Percentiles rank a stretch among this genome's conserved stretches.
These are phyloP conservation scores for Chitala chitala DNA, from an alignment of 2,113 vertebrate species.

Conservation along the genomic window DNA sequence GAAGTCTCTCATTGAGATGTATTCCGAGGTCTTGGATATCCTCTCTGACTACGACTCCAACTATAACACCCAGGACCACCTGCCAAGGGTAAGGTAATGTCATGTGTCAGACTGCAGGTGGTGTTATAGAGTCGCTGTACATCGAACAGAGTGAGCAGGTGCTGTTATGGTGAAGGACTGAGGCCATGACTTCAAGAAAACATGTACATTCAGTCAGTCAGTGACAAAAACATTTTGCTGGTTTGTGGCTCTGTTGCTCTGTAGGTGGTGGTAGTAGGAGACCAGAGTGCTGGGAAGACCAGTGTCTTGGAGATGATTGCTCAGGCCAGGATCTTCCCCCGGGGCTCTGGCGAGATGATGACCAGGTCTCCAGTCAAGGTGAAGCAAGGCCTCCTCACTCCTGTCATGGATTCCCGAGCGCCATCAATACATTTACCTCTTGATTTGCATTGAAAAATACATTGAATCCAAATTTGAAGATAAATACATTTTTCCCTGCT, in stretches of 20 bases:
- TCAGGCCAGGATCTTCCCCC: conserved; percentile 93
- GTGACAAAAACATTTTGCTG: too few relatives aligned
- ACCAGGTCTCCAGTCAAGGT: conserved; percentile 97
- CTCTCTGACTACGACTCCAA: conserved; percentile 97
- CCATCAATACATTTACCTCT: too few relatives aligned
- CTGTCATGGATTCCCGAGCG: background rate
- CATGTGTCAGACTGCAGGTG: background rate
- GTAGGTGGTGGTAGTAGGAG: conserved; percentile 96
- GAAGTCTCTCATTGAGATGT: conserved; percentile 98
- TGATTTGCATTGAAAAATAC: too few relatives aligned
- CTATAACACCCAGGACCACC: conserved; percentile 97
- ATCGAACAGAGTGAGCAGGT: background rate
- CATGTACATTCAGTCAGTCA: too few relatives aligned
- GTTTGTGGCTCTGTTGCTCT: conserved; percentile 13
- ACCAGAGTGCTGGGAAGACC: conserved; percentile 96
- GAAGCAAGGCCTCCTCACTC: conserved; percentile 1
- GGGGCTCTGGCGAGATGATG: conserved; percentile 98
- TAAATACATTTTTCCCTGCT: too few relatives aligned
- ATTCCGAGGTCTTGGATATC: conserved; percentile 96
- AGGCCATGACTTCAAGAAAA: too few relatives aligned
- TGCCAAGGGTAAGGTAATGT: conserved; percentile 78
- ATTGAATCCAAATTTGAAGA: too few relatives aligned
- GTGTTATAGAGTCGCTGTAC: background rate
- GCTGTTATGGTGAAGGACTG: background rate
- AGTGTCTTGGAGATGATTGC: conserved; percentile 98